Conservation (phyloP, 2,113 vertebrate genomes). For the Cyanistes caeruleus region DNA sequence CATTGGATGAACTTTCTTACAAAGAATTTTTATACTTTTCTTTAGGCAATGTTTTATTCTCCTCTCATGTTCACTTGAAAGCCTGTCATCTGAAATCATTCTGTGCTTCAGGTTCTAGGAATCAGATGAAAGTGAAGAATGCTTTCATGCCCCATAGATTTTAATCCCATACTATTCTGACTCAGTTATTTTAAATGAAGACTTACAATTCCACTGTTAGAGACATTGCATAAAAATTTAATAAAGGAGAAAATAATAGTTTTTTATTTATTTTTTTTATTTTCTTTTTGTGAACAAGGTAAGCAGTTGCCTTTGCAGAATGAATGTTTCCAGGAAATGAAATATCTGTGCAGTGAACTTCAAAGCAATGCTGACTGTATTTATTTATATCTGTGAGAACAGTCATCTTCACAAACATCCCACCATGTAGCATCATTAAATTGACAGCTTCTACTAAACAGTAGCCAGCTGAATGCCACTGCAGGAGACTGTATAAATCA, state of each 20-base stretch:
- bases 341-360: background rate
- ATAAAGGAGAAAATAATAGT: background rate
- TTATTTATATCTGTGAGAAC: background rate
- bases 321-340: background rate
- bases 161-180: constrained; percentile 10
- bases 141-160: constrained; percentile 39
- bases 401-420: background rate
- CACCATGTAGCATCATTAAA: background rate
- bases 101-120: constrained; percentile 50
- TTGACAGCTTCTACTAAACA: background rate
- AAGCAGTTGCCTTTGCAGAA: background rate
- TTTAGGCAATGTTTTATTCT: constrained; percentile 41
- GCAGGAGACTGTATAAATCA: background rate
- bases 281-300: background rate
- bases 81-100: constrained; percentile 52
- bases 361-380: background rate
- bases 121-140: constrained; percentile 56
- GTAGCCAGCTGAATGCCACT: background rate
- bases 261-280: background rate
- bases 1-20: constrained; percentile 7
- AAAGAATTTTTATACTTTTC: constrained; percentile 35
- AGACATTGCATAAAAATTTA: background rate
- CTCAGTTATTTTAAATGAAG: constrained; percentile 35
- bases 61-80: constrained; percentile 58
- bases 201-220: constrained; percentile 16